Percentiles rank a stretch among this genome's conserved stretches.
These are phyloP conservation scores for Natator depressus DNA, from an alignment of 2,113 vertebrate genomes.

Conservation along the genomic window DNA sequence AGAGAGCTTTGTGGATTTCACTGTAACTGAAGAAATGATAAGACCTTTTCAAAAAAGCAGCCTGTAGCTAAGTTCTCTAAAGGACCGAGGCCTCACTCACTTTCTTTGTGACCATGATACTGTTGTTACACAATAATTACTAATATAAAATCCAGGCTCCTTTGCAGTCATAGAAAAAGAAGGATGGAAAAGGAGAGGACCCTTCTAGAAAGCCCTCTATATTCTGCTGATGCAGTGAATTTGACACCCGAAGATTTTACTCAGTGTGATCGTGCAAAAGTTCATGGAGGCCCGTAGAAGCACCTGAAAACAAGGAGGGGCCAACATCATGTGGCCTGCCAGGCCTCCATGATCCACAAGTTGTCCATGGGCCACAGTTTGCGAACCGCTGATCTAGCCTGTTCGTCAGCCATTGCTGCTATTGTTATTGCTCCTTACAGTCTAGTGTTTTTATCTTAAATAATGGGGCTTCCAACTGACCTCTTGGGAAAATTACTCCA, in stretches of 20 bases:
- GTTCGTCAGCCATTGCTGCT: not conserved
- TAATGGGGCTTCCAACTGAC: not conserved
- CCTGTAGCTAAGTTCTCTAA: not conserved
- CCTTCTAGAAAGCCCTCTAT: not conserved
- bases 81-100: not conserved
- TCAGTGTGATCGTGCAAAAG: not conserved
- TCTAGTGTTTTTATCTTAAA: not conserved
- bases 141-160: not conserved
- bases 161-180: not conserved
- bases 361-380: not conserved
- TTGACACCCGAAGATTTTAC: not conserved
- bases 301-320: not conserved
- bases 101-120: not conserved
- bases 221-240: not conserved
- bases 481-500: not conserved
- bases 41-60: not conserved
- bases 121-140: not conserved
- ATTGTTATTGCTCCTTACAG: not conserved
- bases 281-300: not conserved
- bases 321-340: not conserved
- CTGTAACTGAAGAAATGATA: not conserved
- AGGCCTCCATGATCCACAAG: not conserved
- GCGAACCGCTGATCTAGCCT: not conserved
- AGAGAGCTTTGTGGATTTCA: not conserved
- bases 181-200: not conserved